A percentile compares a stretch with the other conserved stretches of the same genome.
These are phyloP conservation scores for Agrilus cyanescens DNA, from an alignment of 2,888 invertebrate genomes.

Conservation along the genomic window DNA sequence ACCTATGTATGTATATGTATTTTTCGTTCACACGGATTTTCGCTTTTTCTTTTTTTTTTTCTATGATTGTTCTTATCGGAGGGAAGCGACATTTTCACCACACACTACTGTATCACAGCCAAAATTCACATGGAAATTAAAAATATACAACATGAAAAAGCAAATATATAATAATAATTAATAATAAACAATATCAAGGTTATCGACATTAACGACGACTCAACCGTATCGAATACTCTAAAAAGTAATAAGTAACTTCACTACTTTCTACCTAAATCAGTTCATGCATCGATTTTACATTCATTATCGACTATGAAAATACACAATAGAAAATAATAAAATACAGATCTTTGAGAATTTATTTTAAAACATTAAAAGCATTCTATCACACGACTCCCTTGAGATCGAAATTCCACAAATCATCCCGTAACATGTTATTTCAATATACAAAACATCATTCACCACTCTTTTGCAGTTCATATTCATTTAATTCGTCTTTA, in stretches of 20 bases:
- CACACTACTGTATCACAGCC: conserved; percentile 39
- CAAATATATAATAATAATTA: conserved; percentile 8
- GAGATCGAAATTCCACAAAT: conserved; percentile 27
- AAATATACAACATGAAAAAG: conserved; percentile 27
- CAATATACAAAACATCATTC: no score
- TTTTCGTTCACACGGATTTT: no score
- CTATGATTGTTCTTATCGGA: conserved; percentile 20
- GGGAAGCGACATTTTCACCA: conserved; percentile 33
- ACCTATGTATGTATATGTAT: conserved; percentile 8
- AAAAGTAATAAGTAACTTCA: conserved; percentile 26
- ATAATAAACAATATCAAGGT: conserved; percentile 16
- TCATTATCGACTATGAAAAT: conserved; percentile 22
- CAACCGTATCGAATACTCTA: conserved; percentile 19
- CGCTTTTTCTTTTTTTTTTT: not conserved
- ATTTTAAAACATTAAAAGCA: conserved; percentile 31
- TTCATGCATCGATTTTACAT: conserved; percentile 22
- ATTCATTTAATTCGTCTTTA: no score
- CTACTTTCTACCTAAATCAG: conserved; percentile 23
- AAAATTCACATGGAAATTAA: conserved; percentile 36
- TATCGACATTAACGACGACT: no score
- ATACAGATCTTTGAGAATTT: conserved; percentile 34
- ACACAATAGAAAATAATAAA: conserved; percentile 26
- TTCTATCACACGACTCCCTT: conserved; percentile 36
- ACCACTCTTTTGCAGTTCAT: no score
- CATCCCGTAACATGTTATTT: no score